Evolutionary conservation across 2,797 vertebrate species (phyloP).

Genomic region (Tachyglossus aculeatus): DNA sequence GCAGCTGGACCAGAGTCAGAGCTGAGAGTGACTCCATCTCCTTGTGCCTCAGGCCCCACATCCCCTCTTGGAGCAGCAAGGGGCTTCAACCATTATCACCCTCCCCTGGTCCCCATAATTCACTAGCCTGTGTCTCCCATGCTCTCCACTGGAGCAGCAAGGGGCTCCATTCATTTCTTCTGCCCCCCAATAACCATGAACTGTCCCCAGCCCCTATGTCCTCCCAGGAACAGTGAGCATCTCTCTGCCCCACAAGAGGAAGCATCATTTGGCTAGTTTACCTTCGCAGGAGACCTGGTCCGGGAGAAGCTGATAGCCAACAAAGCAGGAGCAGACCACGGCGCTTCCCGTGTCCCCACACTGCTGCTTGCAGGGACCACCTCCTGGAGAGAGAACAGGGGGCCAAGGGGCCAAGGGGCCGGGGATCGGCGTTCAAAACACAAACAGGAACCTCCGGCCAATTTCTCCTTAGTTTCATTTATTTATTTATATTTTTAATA

Average conservation of each 20-base stretch:
- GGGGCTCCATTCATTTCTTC: too few species aligned
- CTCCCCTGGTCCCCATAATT: too few species aligned
- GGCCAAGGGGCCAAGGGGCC: accelerated
- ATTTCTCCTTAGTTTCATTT: too few species aligned
- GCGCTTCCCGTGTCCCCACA: constrained; percentile 81
- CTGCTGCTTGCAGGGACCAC: constrained; percentile 84
- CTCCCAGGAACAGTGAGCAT: too few species aligned
- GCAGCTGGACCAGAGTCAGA: not conserved
- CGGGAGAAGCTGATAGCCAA: constrained; percentile 88
- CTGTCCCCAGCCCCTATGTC: not conserved
- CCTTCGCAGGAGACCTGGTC: constrained; percentile 91
- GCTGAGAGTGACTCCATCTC: not conserved
- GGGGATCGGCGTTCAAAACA: accelerated
- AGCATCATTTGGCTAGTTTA: constrained; percentile 45
- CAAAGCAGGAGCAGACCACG: constrained; percentile 84
- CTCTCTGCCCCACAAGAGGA: too few species aligned
- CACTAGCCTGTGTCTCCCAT: too few species aligned
- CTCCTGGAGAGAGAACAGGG: constrained; percentile 74
- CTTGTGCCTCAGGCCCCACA: too few species aligned
- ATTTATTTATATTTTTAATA: too few species aligned
- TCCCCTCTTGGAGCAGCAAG: too few species aligned
- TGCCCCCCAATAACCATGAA: not conserved
- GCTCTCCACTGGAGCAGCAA: too few species aligned
- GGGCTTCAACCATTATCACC: too few species aligned
- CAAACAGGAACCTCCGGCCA: too few species aligned